Percentiles rank a stretch among this genome's conserved stretches.
phyloP scores from a whole-genome alignment of 2,888 invertebrate genomes.

The Stegophylla sp. region DNA sequence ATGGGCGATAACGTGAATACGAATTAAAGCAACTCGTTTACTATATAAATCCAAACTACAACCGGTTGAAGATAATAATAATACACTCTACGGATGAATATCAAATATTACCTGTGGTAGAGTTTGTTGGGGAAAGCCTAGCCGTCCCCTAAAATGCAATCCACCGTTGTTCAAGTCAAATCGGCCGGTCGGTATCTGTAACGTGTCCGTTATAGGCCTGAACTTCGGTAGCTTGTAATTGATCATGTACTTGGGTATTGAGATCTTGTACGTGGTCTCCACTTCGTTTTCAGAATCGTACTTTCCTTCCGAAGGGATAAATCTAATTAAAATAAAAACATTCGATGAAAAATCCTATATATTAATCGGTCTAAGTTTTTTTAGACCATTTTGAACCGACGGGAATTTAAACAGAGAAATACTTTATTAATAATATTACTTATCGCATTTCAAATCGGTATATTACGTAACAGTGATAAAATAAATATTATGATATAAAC shows the following conservation, averaged over 20 bases:
- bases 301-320: conserved; percentile 63
- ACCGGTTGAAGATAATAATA: too few relatives aligned
- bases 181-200: conserved; percentile 11
- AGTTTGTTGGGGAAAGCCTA: conserved; percentile 14
- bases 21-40: too few relatives aligned
- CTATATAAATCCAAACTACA: too few relatives aligned
- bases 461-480: too few relatives aligned
- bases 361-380: too few relatives aligned
- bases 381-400: too few relatives aligned
- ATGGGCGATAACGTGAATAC: too few relatives aligned
- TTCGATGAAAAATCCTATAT: background rate
- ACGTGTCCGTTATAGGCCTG: conserved; percentile 16
- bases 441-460: too few relatives aligned
- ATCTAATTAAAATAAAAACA: conserved; percentile 29
- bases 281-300: conserved; percentile 65
- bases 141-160: background rate
- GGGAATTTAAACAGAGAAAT: too few relatives aligned
- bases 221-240: conserved; percentile 56
- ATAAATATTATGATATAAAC: too few relatives aligned
- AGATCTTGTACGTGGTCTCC: conserved; percentile 71
- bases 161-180: background rate
- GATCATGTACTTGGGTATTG: conserved; percentile 64
- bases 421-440: too few relatives aligned
- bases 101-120: conserved; percentile 4
- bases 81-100: too few relatives aligned